A percentile compares a stretch with the other conserved stretches of the same genome.
These are phyloP conservation scores for Turritopsis dohrnii DNA, from an alignment of 30 jellyfish, hydroid and myxozoan species.

Conservation along the genomic window DNA sequence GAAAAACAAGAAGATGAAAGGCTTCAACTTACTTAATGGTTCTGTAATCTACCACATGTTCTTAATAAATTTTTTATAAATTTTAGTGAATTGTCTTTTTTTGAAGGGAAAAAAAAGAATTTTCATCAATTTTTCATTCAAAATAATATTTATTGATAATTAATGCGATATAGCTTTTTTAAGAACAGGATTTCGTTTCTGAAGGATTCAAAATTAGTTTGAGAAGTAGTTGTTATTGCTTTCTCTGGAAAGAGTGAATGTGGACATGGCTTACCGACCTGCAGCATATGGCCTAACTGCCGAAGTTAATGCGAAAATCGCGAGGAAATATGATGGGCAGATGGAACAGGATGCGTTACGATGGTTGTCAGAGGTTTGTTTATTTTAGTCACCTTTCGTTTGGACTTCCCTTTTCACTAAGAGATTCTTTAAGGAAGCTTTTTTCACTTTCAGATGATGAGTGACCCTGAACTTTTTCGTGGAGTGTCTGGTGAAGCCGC, in stretches of 20 bases:
- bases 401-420: not conserved
- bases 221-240: not conserved
- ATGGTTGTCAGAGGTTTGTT: slow-evolving; percentile 79
- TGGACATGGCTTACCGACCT: slow-evolving; percentile 64
- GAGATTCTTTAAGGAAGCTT: not conserved
- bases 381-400: not conserved
- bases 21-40: not conserved
- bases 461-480: slow-evolving; percentile 28
- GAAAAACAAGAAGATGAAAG: not conserved
- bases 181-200: not conserved
- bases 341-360: slow-evolving; percentile 65
- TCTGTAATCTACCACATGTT: not conserved
- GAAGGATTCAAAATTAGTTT: not conserved
- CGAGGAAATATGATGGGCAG: slow-evolving; percentile 51
- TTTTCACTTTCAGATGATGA: not conserved
- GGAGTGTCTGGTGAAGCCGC: slow-evolving; percentile 39
- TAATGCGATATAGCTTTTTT: not conserved
- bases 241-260: not conserved
- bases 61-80: no score
- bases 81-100: not conserved
- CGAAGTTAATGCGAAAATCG: slow-evolving; percentile 56
- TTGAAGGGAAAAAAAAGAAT: not conserved
- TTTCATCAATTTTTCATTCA: not conserved
- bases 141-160: not conserved
- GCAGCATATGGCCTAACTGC: slow-evolving; percentile 86